phyloP scores from a whole-genome alignment of 1,140 invertebrate genomes.

The Scylla paramamosain region DNA sequence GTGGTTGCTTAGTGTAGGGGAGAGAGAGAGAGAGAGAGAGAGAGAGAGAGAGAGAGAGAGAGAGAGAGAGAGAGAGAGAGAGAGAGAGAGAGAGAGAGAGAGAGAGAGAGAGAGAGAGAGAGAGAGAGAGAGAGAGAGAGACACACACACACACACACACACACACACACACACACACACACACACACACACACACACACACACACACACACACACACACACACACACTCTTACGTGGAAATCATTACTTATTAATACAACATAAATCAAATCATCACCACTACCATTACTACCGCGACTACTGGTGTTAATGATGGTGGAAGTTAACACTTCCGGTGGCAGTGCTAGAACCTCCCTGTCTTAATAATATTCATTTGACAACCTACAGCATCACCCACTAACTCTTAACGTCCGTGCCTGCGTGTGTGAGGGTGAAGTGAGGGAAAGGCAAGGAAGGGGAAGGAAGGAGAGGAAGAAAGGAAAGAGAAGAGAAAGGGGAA shows the following conservation, averaged over 20 bases:
- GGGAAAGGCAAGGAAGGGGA: not conserved
- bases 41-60: too few species aligned
- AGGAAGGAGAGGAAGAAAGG: not conserved
- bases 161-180: not conserved
- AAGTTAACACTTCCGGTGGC: not conserved
- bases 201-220: not conserved
- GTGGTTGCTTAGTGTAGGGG: too few species aligned
- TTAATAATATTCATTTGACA: constrained; percentile 2
- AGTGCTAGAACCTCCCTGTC: not conserved
- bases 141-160: not conserved
- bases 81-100: too few species aligned
- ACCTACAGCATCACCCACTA: not conserved
- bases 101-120: too few species aligned
- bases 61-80: too few species aligned
- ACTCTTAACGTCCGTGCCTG: not conserved
- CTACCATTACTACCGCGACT: not conserved
- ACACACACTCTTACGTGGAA: not conserved
- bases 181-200: not conserved
- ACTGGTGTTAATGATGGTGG: not conserved
- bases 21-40: too few species aligned
- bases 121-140: too few species aligned
- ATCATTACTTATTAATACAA: not conserved
- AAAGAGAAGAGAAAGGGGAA: not conserved
- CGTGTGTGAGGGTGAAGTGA: not conserved
- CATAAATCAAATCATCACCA: not conserved